Evolutionary conservation across 2,888 invertebrate genomes (phyloP).

Genomic region (Zygothrica quintamaculata): DNA sequence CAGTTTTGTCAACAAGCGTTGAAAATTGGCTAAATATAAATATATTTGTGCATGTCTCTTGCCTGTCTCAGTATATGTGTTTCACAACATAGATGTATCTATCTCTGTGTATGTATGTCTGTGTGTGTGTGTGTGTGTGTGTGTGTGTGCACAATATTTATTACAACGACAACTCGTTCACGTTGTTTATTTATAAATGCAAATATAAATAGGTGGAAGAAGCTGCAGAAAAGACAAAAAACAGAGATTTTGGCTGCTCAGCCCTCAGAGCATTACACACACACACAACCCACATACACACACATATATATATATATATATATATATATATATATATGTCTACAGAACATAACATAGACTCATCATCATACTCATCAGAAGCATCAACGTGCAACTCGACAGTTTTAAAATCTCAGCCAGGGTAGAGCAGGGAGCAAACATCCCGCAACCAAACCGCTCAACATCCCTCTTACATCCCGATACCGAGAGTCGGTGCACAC

Average conservation of each 20-base stretch:
- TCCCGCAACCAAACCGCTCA: no score
- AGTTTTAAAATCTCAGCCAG: constrained; percentile 5
- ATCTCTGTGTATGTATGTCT: constrained; percentile 7
- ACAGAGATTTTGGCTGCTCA: constrained; percentile 39
- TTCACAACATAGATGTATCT: constrained; percentile 9
- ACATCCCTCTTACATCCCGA: no score
- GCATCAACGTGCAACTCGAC: constrained; percentile 27
- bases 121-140: constrained; percentile 47
- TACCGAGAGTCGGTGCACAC: constrained; percentile 66
- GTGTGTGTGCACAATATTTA: constrained; percentile 69
- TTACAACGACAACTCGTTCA: constrained; percentile 80
- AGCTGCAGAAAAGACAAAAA: constrained; percentile 39
- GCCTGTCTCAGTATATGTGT: constrained; percentile 52
- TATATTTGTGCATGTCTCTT: constrained; percentile 69
- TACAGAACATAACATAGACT: constrained; percentile 16
- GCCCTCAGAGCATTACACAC: constrained; percentile 14
- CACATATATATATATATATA: no score
- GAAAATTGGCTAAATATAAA: constrained; percentile 84
- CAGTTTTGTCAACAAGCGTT: constrained; percentile 85
- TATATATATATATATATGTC: no score
- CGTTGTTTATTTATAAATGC: constrained; percentile 80
- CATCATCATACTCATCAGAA: constrained; percentile 58
- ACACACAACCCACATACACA: not conserved
- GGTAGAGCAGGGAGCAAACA: constrained; percentile 13
- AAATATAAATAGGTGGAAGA: constrained; percentile 77